Conservation (phyloP, 53 echinoderm and acorn worm species). For the Patiria pectinifera region DNA sequence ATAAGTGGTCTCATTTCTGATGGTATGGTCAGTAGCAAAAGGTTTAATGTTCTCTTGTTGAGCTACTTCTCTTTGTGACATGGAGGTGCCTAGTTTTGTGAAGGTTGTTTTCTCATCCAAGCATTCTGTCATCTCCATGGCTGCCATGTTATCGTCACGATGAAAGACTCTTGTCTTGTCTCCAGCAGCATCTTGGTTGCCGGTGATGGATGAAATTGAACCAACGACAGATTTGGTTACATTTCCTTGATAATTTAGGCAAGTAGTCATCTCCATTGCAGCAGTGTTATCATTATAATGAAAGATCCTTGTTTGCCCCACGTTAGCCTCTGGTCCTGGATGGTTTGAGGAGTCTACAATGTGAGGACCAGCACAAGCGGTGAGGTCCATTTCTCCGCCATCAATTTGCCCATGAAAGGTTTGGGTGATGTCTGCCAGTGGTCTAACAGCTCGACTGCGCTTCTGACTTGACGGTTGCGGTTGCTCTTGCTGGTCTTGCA, state of each 20-base stretch:
- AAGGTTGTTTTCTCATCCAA: conserved; percentile 17
- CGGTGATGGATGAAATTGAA: neutral
- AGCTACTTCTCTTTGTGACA: neutral
- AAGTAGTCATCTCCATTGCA: conserved; percentile 62
- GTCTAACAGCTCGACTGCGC: conserved; percentile 1
- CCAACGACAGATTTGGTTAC: neutral
- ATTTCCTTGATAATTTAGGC: neutral
- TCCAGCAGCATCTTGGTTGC: neutral
- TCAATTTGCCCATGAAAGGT: conserved; percentile 17
- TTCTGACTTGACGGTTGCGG: neutral
- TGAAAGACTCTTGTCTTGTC: conserved; percentile 62
- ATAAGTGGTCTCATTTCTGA: neutral
- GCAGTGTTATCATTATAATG: conserved; percentile 35
- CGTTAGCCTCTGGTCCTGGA: neutral
- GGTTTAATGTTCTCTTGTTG: neutral
- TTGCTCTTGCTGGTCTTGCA: conserved; percentile 10
- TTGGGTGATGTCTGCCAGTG: conserved; percentile 32
- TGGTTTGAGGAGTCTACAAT: neutral
- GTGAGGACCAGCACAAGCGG: conserved; percentile 7
- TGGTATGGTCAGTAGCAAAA: neutral
- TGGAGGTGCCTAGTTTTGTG: neutral
- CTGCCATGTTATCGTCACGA: conserved; percentile 37
- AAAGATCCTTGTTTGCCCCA: conserved; percentile 53
- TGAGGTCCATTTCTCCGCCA: conserved; percentile 40
- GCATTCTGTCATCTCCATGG: conserved; percentile 70